Evolutionary conservation across 2,888 invertebrate species (phyloP).

Genomic region (Microchrysa polita): DNA sequence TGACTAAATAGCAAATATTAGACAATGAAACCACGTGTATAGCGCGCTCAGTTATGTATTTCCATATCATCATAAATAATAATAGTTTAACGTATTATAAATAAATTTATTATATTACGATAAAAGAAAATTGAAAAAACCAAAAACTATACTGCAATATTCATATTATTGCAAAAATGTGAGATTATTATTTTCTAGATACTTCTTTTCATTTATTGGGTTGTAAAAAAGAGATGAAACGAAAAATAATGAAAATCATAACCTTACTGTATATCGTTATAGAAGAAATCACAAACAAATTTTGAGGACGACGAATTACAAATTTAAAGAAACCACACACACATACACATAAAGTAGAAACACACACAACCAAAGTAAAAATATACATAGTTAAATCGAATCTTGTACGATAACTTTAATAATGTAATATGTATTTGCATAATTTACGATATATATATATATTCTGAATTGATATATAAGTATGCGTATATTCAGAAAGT

Average conservation of each 20-base stretch:
- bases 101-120: conserved; percentile 28
- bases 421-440: conserved; percentile 11
- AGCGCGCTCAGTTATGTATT: conserved; percentile 36
- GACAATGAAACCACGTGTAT: conserved; percentile 10
- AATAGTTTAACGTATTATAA: conserved; percentile 24
- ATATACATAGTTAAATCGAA: conserved; percentile 5
- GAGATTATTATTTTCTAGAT: conserved; percentile 27
- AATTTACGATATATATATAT: conserved; percentile 10
- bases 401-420: conserved; percentile 21
- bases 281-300: conserved; percentile 3
- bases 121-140: conserved; percentile 2
- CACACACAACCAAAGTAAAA: neutral
- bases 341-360: conserved; percentile 7
- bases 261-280: neutral
- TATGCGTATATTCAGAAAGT: conserved; percentile 5
- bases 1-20: too few species aligned
- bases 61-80: conserved; percentile 38
- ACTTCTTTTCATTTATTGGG: neutral
- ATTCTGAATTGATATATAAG: neutral
- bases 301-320: conserved; percentile 2
- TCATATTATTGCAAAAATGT: conserved; percentile 23
- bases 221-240: neutral
- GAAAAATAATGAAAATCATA: neutral
- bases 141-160: too few species aligned
- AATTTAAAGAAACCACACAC: conserved; percentile 4